phyloP scores from a whole-genome alignment of 2,888 invertebrate species.

The Seira sanloemensis region DNA sequence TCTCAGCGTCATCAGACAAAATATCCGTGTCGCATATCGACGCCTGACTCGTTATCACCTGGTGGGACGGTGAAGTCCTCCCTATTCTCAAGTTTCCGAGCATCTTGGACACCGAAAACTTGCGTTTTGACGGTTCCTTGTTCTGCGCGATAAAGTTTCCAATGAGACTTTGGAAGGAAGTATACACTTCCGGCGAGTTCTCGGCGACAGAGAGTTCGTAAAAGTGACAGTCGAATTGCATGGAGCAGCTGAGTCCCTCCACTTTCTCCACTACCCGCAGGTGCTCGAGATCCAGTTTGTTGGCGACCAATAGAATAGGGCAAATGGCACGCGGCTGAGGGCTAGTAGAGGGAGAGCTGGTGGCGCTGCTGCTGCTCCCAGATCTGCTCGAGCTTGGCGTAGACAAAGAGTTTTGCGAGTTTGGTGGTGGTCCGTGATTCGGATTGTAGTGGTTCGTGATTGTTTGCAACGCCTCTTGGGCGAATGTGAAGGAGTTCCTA shows the following conservation, averaged over 20 bases:
- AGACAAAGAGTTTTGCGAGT: not conserved
- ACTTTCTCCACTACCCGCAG: conserved; percentile 85
- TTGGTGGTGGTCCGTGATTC: conserved; percentile 14
- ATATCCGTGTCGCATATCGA: conserved; percentile 67
- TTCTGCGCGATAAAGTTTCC: conserved; percentile 61
- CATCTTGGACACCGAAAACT: conserved; percentile 88
- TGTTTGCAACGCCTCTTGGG: conserved; percentile 80
- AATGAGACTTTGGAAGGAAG: conserved; percentile 81
- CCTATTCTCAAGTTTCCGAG: conserved; percentile 81
- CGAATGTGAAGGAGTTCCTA: conserved; percentile 83
- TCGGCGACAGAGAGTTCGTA: conserved; percentile 89
- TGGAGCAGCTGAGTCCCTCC: conserved; percentile 83
- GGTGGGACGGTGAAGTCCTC: conserved; percentile 67
- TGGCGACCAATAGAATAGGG: conserved; percentile 84
- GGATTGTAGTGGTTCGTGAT: conserved; percentile 74
- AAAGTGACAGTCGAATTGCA: conserved; percentile 83
- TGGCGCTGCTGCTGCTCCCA: conserved; percentile 23
- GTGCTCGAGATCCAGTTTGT: conserved; percentile 88
- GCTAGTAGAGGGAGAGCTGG: conserved; percentile 44
- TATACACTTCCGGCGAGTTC: conserved; percentile 84
- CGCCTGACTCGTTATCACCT: conserved; percentile 66
- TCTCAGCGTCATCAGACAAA: not conserved
- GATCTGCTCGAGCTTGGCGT: not conserved
- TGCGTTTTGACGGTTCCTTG: conserved; percentile 74
- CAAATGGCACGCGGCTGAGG: conserved; percentile 65